Base-by-base conservation (phyloP, 1,140 invertebrate genomes). In the Brachionus koreanus region DNA sequence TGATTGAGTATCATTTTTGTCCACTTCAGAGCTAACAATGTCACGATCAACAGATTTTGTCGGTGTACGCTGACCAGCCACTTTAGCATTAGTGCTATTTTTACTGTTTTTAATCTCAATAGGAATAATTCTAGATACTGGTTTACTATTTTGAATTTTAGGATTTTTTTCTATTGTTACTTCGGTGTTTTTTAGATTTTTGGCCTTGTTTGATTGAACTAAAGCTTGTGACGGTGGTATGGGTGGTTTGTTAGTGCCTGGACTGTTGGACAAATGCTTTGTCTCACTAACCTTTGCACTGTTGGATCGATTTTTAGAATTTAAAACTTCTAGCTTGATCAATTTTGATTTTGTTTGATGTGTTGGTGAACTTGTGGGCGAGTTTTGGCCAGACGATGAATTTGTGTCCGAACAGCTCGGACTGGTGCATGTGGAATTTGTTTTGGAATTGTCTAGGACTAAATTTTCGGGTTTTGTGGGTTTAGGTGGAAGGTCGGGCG, bases 61-160 rank as follows among this genome's bases (percentile, higher is more conserved):
- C 0, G n/a, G 12, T 39, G 29, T 37, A 13, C 65, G 65, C 19
- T 0, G 10, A 16, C 16, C 12, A 16, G 49, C 6, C 16, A 3
- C 0, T 57, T 39, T 69, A 1, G 65, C 10, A 2, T 23, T 39
- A 16, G 39, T 33, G 43, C 7, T 46, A 3, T 33, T 74, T 74
- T 74, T 74, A 29, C 69, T 74, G 25, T 74, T 74, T 74, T 74
- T 74, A 23, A 74, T 74, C n/a, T 74, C 69, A 29, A 74, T 74
- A 5, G 69, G 69, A 9, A 74, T 74, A 10, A 74, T 74, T 74
- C 69, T 74, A 16, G 39, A 46, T 5, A 35, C 33, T 46, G 69
- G 69, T 19, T 46, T 74, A 12, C 42, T 25, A 46, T 25, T 46
- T 29, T 43, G 39, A 46, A 29, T 12, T 33, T 49, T 12, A 0